A percentile compares a stretch with the other conserved stretches of the same genome.
These are phyloP conservation scores for Atlantisia rogersi DNA, from an alignment of 2,113 vertebrate genomes.

Conservation along the genomic window DNA sequence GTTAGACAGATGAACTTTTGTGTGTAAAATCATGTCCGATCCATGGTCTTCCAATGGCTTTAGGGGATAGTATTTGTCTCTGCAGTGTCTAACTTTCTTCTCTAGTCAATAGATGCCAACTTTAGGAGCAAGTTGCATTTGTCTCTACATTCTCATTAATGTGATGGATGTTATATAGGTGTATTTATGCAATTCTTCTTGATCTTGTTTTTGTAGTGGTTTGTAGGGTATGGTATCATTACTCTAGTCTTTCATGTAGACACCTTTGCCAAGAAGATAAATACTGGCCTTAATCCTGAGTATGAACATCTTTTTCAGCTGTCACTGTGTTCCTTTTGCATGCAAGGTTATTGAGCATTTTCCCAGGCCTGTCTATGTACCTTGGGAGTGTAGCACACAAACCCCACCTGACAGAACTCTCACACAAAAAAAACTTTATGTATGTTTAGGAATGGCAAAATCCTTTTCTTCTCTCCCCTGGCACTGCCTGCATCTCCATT, in stretches of 20 bases:
- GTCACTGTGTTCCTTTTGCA: slow-evolving; percentile 4
- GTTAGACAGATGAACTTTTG: background rate
- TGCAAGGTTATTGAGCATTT: background rate
- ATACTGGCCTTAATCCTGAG: slow-evolving; percentile 37
- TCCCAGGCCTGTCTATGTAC: background rate
- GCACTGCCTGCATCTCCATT: background rate
- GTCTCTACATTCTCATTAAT: background rate
- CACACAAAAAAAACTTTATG: background rate
- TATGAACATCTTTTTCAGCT: slow-evolving; percentile 39
- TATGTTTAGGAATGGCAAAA: background rate
- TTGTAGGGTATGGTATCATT: slow-evolving; percentile 38
- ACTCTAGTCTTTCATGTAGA: slow-evolving; percentile 19
- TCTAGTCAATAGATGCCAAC: slow-evolving; percentile 29
- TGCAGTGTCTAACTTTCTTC: background rate
- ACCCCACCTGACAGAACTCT: background rate
- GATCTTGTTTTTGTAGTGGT: slow-evolving; percentile 58
- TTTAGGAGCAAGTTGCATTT: slow-evolving; percentile 5
- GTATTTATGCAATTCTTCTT: slow-evolving; percentile 58
- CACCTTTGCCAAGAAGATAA: slow-evolving; percentile 53
- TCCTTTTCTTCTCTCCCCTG: background rate
- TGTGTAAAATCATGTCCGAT: background rate
- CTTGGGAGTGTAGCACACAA: background rate
- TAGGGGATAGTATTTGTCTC: background rate
- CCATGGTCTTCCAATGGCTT: background rate
- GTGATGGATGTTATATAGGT: slow-evolving; percentile 36